A percentile compares a stretch with the other conserved stretches of the same genome.
Conservation (phyloP, 2,797 vertebrate species). For the Rhinichthys osculus region DNA sequence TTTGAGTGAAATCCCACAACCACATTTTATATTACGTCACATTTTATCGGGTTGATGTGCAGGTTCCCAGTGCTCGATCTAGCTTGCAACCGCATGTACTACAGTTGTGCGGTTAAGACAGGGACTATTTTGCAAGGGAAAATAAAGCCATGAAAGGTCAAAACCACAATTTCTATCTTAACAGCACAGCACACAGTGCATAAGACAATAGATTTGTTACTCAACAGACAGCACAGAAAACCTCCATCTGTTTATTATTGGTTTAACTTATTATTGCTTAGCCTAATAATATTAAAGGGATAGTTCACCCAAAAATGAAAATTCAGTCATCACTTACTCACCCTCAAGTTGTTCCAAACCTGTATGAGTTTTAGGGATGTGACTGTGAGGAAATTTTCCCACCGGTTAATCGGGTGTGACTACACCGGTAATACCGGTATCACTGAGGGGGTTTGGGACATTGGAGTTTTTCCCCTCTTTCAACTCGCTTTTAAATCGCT, state of each 20-base stretch:
- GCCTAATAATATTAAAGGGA: not conserved
- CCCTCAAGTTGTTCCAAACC: not conserved
- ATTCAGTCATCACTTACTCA: not conserved
- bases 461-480: no score
- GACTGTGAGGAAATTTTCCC: no score
- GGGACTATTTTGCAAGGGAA: not conserved
- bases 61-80: not conserved
- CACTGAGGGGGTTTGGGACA: no score
- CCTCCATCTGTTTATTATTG: not conserved
- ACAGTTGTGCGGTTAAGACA: not conserved
- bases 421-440: no score
- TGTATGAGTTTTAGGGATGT: not conserved
- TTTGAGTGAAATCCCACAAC: not conserved
- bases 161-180: constrained; percentile 50
- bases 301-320: not conserved
- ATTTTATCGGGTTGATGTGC: not conserved
- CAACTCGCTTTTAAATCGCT: no score
- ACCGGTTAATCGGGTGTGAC: no score
- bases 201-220: not conserved
- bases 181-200: not conserved
- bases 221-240: not conserved
- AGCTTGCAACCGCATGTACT: not conserved
- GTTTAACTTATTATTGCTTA: not conserved
- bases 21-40: no score
- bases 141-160: not conserved